phyloP scores from a whole-genome alignment of 2,888 invertebrate species.

The Rhorus exstirpatorius region DNA sequence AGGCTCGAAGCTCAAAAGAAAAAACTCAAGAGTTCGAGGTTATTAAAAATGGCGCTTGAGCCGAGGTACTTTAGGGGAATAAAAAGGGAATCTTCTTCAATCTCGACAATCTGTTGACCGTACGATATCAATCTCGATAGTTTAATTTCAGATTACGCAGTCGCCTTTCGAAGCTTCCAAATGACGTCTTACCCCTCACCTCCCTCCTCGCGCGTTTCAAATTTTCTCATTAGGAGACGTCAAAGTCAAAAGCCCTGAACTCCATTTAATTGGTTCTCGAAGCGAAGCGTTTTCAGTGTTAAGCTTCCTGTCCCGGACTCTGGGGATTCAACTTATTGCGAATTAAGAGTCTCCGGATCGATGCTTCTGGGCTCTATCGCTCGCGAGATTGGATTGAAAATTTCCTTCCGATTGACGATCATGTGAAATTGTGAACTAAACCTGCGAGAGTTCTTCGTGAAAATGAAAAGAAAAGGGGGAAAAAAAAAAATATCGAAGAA shows the following conservation, averaged over 20 bases:
- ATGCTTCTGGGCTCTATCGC: not conserved
- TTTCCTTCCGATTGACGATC: not conserved
- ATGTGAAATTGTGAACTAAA: not conserved
- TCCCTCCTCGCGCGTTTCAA: not conserved
- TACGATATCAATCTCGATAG: conserved; percentile 1
- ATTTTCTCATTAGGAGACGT: conserved; percentile 36
- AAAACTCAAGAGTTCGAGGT: too few species aligned
- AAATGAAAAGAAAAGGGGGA: too few species aligned
- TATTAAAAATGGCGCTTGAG: too few species aligned
- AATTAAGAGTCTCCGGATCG: not conserved
- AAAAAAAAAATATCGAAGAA: too few species aligned
- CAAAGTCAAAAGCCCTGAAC: conserved; percentile 23
- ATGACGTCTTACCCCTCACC: too few species aligned
- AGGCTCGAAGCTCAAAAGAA: too few species aligned
- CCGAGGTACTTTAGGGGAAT: too few species aligned
- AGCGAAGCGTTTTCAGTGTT: not conserved
- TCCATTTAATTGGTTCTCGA: conserved; percentile 34
- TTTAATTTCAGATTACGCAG: conserved; percentile 22
- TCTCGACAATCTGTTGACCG: not conserved
- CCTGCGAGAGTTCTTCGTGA: too few species aligned
- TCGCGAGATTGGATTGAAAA: conserved; percentile 7
- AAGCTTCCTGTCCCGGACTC: not conserved
- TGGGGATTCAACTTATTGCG: not conserved
- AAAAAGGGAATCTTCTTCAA: conserved; percentile 5
- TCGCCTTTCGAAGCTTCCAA: conserved; percentile 16